Evolutionary conservation across 2,888 invertebrate genomes (phyloP).

Genomic region (Branchinecta sandiegonensis): DNA sequence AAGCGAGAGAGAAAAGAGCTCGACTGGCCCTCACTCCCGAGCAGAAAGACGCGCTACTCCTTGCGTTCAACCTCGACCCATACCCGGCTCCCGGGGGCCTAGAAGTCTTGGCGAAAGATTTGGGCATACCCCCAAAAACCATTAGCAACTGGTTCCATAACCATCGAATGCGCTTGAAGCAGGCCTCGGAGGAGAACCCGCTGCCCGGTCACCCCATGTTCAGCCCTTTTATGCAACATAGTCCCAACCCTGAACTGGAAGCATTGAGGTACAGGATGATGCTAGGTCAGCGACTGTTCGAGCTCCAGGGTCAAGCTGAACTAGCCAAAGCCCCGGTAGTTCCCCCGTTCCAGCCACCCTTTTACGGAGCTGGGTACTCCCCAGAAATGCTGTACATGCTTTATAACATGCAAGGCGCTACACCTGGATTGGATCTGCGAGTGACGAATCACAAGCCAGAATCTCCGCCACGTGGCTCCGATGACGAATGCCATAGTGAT

Average conservation of each 20-base stretch:
- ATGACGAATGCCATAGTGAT: slow-evolving; percentile 27
- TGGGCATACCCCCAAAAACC: slow-evolving; percentile 80
- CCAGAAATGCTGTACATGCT: slow-evolving; percentile 15
- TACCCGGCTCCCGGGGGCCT: slow-evolving; percentile 94
- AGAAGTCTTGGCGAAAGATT: slow-evolving; percentile 80
- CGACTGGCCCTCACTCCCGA: slow-evolving; percentile 94
- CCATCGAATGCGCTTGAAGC: slow-evolving; percentile 93
- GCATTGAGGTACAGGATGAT: slow-evolving; percentile 79
- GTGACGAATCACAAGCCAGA: slow-evolving; percentile 63
- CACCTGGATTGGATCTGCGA: slow-evolving; percentile 66
- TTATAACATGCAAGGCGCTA: background rate
- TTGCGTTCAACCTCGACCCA: slow-evolving; percentile 89
- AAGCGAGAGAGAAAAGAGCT: slow-evolving; percentile 69
- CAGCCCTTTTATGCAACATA: background rate
- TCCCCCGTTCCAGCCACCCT: slow-evolving; percentile 18
- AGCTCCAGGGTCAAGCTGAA: slow-evolving; percentile 57
- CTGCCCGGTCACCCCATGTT: background rate
- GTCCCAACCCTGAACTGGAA: slow-evolving; percentile 45
- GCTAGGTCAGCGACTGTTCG: slow-evolving; percentile 72
- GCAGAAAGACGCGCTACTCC: slow-evolving; percentile 85
- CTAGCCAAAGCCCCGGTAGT: slow-evolving; percentile 44
- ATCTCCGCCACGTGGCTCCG: slow-evolving; percentile 14
- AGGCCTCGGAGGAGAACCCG: slow-evolving; percentile 32
- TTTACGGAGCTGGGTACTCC: slow-evolving; percentile 5
- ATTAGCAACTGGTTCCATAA: slow-evolving; percentile 99